Conservation (phyloP, 2,888 invertebrate species). For the Andricus quercusramuli region DNA sequence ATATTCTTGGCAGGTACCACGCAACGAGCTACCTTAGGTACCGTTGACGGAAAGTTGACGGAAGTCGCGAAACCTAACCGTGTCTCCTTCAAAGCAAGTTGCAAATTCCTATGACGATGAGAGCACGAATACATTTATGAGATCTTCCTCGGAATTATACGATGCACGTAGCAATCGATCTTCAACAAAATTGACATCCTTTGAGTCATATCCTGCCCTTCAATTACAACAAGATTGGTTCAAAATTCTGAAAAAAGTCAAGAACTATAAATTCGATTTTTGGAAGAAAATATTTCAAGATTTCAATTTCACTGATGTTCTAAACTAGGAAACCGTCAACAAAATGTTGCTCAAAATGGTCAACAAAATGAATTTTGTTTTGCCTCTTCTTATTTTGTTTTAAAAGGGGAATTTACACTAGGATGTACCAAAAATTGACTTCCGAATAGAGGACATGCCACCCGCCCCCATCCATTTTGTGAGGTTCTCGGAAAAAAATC, state of each 20-base stretch:
- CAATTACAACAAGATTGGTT: neutral
- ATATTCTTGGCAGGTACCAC: slow-evolving; percentile 29
- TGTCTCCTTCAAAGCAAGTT: slow-evolving; percentile 29
- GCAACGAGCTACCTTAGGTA: slow-evolving; percentile 28
- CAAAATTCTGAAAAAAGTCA: neutral
- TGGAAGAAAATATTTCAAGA: too few species aligned
- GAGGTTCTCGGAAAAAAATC: too few species aligned
- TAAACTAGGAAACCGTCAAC: too few species aligned
- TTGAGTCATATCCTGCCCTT: neutral
- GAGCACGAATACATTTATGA: slow-evolving; percentile 7
- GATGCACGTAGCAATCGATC: slow-evolving; percentile 6
- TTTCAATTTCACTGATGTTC: too few species aligned
- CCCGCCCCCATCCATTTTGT: too few species aligned
- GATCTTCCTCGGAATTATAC: neutral
- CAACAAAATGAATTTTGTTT: too few species aligned
- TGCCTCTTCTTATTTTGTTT: too few species aligned
- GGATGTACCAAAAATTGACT: too few species aligned
- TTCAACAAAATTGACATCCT: neutral
- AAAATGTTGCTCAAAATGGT: too few species aligned
- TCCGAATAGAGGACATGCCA: too few species aligned
- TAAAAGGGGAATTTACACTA: too few species aligned
- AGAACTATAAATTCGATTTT: neutral
- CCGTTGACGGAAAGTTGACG: slow-evolving; percentile 13
- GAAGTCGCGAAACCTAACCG: slow-evolving; percentile 29
- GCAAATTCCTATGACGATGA: slow-evolving; percentile 9